Base-by-base conservation (phyloP, 2,797 vertebrate genomes). In the Manis pentadactyla region DNA sequence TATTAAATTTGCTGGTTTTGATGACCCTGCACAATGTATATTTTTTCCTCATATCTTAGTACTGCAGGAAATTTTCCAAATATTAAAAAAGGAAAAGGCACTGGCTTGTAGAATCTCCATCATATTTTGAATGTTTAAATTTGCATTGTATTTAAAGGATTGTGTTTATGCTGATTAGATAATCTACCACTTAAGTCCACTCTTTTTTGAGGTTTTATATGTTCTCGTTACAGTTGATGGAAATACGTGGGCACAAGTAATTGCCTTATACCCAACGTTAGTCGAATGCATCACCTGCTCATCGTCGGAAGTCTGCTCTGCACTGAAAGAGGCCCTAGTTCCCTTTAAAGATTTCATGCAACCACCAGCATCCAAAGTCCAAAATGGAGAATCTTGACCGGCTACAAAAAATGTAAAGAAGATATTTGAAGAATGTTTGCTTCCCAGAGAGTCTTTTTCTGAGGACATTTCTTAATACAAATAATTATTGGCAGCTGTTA, bases 301-400 rank as follows among this genome's bases (percentile, higher is more conserved):
- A 0, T 99, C 99, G 7, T 99, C 99, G 0, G 99, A 99, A 98
- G 99, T 99, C 98, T 99, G 99, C 98, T 99, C 99, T 59, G 99
- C 99, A 96, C 99, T 99, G 94, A 99, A 99, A 98, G 99, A 99
- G 97, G 99, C 99, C 89, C 98, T 99, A 85, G 99, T 99, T 98
- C 99, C 99, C 89, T 99, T 99, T 98, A 99, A 99, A 99, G 99
- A 99, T 99, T 99, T 99, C 98, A 99, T 99, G 99, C 99, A 99
- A 93, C 99, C 99, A 95, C 99, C 99, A 87, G 98, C 99, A 98
- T 98, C 99, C 98, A 99, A 99, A 99, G 99, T 99, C 98, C 99
- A 99, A 98, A 99, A 99, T 12, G 99, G 99, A 98, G 99, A 99
- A 96, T 99, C 99, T 95, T 99, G 99, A 99, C 99, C 98, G 96